Evolutionary conservation across 2,888 invertebrate genomes (phyloP).

Genomic region (Cartodere bifasciata): DNA sequence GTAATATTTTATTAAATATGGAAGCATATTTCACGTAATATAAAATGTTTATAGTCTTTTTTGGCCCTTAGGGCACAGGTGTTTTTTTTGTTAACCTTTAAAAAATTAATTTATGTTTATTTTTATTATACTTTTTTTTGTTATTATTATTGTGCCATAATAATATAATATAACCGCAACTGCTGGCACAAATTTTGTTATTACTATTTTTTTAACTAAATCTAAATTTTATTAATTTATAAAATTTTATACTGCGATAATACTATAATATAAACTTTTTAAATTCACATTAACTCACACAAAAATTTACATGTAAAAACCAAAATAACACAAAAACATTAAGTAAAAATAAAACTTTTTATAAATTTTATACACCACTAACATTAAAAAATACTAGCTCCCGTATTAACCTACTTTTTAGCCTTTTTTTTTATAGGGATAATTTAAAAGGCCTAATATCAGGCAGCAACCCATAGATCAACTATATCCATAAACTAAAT

Average conservation of each 20-base stretch:
- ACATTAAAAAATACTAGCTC: conserved; percentile 29
- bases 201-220: conserved; percentile 46
- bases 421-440: conserved; percentile 10
- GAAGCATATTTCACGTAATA: too few species aligned
- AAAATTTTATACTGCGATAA: conserved; percentile 39
- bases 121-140: too few species aligned
- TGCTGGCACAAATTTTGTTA: conserved; percentile 57
- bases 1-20: too few species aligned
- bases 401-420: conserved; percentile 10
- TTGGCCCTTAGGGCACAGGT: too few species aligned
- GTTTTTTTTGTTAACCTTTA: too few species aligned
- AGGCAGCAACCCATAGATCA: too few species aligned
- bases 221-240: conserved; percentile 47
- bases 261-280: conserved; percentile 30
- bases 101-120: too few species aligned
- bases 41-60: too few species aligned
- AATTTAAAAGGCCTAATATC: too few species aligned
- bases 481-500: too few species aligned
- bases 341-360: conserved; percentile 40
- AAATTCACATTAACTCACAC: conserved; percentile 35
- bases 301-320: conserved; percentile 45
- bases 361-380: conserved; percentile 32
- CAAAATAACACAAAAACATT: conserved; percentile 38
- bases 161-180: conserved; percentile 58
- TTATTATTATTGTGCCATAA: too few species aligned